phyloP scores from a whole-genome alignment of 2,113 vertebrate species.

The Talpa occidentalis region DNA sequence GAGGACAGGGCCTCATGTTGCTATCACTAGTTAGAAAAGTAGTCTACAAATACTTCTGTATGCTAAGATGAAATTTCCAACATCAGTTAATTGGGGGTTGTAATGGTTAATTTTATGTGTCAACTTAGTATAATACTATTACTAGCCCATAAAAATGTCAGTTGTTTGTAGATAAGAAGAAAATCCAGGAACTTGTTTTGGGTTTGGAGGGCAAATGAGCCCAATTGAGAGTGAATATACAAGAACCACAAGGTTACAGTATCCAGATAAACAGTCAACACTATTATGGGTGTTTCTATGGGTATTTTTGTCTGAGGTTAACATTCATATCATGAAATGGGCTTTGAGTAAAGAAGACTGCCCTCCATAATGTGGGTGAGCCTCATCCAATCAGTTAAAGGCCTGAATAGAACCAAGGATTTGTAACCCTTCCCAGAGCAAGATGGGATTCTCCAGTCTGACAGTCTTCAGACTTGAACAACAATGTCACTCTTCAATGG shows the following conservation, averaged over 20 bases:
- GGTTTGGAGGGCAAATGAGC: neutral
- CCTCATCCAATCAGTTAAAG: neutral
- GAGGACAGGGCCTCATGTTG: neutral
- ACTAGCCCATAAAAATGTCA: conserved; percentile 2
- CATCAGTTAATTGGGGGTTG: neutral
- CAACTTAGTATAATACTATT: neutral
- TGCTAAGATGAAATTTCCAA: neutral
- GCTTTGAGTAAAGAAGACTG: neutral
- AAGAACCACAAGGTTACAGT: neutral
- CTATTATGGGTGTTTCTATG: neutral
- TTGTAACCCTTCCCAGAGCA: neutral
- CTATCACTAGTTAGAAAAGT: neutral
- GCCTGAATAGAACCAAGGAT: neutral
- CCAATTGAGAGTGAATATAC: neutral
- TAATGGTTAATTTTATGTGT: neutral
- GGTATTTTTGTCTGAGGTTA: neutral
- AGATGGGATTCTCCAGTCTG: neutral
- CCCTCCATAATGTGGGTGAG: neutral
- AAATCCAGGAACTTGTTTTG: neutral
- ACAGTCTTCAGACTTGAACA: neutral
- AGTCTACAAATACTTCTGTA: neutral
- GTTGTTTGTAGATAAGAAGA: neutral
- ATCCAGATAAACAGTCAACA: neutral
- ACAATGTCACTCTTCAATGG: neutral
- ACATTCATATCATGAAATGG: neutral